A percentile compares a stretch with the other conserved stretches of the same genome.
Conservation (phyloP, 1,140 invertebrate species). For the Telenomus remus region DNA sequence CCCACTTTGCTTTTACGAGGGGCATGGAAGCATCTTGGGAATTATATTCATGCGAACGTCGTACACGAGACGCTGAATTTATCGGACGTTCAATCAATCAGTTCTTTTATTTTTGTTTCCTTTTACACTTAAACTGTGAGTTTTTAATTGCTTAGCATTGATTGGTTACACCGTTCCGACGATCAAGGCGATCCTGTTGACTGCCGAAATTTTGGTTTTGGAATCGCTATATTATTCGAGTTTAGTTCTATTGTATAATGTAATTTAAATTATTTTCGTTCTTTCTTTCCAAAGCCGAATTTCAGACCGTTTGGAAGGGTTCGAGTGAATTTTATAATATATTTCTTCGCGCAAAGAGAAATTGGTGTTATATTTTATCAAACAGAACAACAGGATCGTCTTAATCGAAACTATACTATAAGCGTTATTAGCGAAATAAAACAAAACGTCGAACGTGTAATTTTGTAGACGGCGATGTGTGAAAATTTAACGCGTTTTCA, state of each 20-base stretch:
- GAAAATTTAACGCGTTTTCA: conserved; percentile 61
- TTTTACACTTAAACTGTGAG: conserved; percentile 13
- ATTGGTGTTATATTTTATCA: conserved; percentile 4
- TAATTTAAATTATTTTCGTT: background rate
- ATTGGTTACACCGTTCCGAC: conserved; percentile 14
- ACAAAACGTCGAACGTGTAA: conserved; percentile 16
- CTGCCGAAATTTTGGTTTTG: conserved; percentile 34
- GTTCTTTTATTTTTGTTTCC: conserved; percentile 21
- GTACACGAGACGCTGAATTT: conserved; percentile 35
- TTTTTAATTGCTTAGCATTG: conserved; percentile 16
- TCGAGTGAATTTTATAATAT: conserved; percentile 1
- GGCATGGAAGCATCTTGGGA: conserved; percentile 57
- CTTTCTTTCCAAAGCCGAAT: too few relatives aligned
- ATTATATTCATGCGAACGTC: conserved; percentile 58
- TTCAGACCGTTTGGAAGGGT: too few relatives aligned
- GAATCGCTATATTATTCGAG: conserved; percentile 1
- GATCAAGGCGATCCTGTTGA: conserved; percentile 44
- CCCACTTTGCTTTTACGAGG: conserved; percentile 58
- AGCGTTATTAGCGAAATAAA: conserved; percentile 26
- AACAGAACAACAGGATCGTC: conserved; percentile 21
- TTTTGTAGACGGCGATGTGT: conserved; percentile 58
- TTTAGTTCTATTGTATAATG: too few relatives aligned
- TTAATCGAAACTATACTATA: conserved; percentile 16
- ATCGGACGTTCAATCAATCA: conserved; percentile 21
- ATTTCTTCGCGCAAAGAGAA: background rate